phyloP scores from a whole-genome alignment of 2,888 invertebrate species.

The Apamea anceps region DNA sequence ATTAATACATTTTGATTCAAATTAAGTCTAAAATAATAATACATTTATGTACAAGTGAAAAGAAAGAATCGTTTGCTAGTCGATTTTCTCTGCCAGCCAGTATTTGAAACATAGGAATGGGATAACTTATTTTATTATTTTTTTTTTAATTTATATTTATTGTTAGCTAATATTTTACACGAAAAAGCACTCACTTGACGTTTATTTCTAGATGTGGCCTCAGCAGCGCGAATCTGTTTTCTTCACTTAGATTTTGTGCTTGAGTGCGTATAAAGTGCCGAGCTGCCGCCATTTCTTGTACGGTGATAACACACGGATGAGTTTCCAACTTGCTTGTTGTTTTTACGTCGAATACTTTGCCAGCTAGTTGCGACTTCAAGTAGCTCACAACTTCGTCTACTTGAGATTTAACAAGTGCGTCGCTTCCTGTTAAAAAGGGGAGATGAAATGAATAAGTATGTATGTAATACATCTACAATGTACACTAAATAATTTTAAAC shows the following conservation, averaged over 20 bases:
- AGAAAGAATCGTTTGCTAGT: not conserved
- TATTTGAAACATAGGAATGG: not conserved
- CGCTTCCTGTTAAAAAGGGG: constrained; percentile 83
- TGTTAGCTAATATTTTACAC: not conserved
- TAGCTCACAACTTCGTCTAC: constrained; percentile 95
- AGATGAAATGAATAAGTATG: not conserved
- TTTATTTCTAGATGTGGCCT: constrained; percentile 98
- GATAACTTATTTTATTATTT: no score
- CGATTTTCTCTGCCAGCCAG: not conserved
- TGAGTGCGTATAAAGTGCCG: constrained; percentile 98
- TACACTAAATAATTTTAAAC: no score
- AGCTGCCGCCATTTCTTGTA: constrained; percentile 99
- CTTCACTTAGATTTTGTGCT: constrained; percentile 94
- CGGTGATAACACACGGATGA: constrained; percentile 98
- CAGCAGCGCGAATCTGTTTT: constrained; percentile 95
- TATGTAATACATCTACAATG: not conserved
- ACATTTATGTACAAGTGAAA: no score
- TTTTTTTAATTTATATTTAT: no score
- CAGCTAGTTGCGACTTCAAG: constrained; percentile 93
- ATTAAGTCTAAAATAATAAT: no score
- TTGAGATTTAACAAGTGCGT: constrained; percentile 93
- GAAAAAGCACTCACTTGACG: constrained; percentile 92
- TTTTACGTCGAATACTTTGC: constrained; percentile 95
- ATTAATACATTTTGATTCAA: no score
- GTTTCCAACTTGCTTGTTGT: constrained; percentile 95